These are phyloP conservation scores for Lasioglossum morio DNA, from an alignment of 2,888 invertebrate genomes.

Conservation along the genomic window DNA sequence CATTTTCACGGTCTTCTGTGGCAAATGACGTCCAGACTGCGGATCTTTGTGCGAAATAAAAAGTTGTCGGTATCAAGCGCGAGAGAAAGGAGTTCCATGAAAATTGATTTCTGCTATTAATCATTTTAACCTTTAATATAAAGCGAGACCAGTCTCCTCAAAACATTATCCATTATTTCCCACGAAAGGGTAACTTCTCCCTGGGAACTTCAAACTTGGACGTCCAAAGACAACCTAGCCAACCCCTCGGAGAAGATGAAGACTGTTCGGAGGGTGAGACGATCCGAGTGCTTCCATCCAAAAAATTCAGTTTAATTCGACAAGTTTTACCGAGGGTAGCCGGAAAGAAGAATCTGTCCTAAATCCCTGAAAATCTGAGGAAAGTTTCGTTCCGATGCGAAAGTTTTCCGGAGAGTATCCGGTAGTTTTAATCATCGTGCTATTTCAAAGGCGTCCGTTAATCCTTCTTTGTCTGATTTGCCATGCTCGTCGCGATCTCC, in stretches of 20 bases:
- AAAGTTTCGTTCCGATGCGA: background rate
- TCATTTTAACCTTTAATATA: too few relatives aligned
- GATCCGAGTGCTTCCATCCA: background rate
- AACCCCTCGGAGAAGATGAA: background rate
- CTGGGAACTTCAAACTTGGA: background rate
- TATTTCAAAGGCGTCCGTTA: slow-evolving; percentile 24
- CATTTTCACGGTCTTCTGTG: too few relatives aligned
- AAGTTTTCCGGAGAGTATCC: background rate
- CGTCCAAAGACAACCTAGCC: background rate
- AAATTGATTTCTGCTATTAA: too few relatives aligned
- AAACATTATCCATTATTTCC: background rate
- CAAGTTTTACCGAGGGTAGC: background rate
- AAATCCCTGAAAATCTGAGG: background rate
- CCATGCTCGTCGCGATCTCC: slow-evolving; percentile 41
- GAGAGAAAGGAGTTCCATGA: too few relatives aligned
- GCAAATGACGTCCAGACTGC: too few relatives aligned
- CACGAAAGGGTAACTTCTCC: background rate
- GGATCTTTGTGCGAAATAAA: too few relatives aligned
- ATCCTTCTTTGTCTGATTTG: slow-evolving; percentile 57
- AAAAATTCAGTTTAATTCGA: background rate
- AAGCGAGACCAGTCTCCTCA: background rate
- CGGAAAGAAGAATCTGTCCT: background rate
- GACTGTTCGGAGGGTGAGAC: background rate
- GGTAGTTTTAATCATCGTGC: slow-evolving; percentile 2
- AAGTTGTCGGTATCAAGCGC: too few relatives aligned